These are phyloP conservation scores for Drosophila nigritarsus DNA, from an alignment of 2,888 invertebrate species.

Conservation along the genomic window DNA sequence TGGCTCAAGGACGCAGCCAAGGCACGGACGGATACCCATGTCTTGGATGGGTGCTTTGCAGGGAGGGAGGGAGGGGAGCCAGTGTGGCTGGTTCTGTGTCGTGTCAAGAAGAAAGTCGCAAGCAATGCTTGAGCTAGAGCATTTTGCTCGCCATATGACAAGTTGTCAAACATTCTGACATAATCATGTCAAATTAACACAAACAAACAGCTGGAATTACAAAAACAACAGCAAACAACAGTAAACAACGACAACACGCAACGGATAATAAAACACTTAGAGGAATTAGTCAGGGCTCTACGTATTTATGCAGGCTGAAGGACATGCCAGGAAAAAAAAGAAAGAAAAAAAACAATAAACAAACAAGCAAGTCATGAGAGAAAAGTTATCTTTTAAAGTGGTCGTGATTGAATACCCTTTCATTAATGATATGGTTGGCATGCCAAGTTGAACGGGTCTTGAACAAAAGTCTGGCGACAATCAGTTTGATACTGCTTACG, in stretches of 20 bases:
- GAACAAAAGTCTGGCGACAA: not conserved
- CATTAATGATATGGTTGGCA: not conserved
- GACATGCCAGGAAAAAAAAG: slow-evolving; percentile 21
- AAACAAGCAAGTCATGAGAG: not conserved
- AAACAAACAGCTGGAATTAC: slow-evolving; percentile 33
- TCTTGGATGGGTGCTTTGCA: not conserved
- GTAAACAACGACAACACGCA: slow-evolving; percentile 31
- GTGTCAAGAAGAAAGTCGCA: slow-evolving; percentile 10
- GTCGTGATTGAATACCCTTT: slow-evolving; percentile 6
- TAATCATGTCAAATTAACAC: slow-evolving; percentile 81
- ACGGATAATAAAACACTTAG: slow-evolving; percentile 74
- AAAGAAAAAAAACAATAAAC: not conserved
- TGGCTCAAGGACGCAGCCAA: slow-evolving; percentile 47
- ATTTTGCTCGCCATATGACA: slow-evolving; percentile 57
- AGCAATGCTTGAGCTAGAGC: slow-evolving; percentile 10
- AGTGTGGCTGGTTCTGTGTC: not conserved
- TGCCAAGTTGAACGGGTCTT: not conserved
- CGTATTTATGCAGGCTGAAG: slow-evolving; percentile 47
- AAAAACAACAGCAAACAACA: slow-evolving; percentile 9
- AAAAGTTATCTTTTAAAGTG: not conserved
- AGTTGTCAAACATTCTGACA: slow-evolving; percentile 79
- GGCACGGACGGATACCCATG: slow-evolving; percentile 7
- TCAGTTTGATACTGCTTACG: not conserved
- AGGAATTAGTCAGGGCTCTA: slow-evolving; percentile 59
- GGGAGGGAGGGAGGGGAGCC: not conserved